Evolutionary conservation across 2,113 vertebrate species (phyloP).

Genomic region (Mirza zaza): DNA sequence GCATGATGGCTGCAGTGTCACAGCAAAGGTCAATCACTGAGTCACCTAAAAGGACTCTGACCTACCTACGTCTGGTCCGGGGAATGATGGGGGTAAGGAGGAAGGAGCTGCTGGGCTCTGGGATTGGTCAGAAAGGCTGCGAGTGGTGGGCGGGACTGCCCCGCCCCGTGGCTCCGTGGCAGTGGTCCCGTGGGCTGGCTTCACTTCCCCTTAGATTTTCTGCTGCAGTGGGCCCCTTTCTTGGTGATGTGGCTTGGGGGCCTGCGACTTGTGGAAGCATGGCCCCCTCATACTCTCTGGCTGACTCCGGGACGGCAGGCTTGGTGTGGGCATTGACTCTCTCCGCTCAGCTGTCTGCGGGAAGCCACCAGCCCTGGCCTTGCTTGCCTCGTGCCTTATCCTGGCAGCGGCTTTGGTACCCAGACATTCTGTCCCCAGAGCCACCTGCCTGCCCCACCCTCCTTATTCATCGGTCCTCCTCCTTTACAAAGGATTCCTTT

Average conservation of each 20-base stretch:
- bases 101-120: background rate
- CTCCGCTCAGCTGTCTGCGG: background rate
- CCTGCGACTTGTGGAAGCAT: background rate
- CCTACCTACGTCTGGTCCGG: background rate
- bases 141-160: background rate
- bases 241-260: background rate
- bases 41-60: background rate
- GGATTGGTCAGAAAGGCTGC: background rate
- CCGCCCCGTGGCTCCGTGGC: fast-evolving
- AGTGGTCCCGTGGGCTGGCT: fast-evolving
- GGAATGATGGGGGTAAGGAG: background rate
- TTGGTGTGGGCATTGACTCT: background rate
- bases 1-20: background rate
- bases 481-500: constrained; percentile 1
- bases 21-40: background rate
- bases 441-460: too few relatives aligned
- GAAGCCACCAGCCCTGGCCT: fast-evolving
- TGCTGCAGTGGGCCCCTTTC: background rate
- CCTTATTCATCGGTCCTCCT: background rate
- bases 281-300: background rate
- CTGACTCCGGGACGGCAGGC: background rate
- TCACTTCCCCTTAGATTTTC: background rate
- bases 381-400: fast-evolving
- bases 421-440: background rate
- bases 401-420: background rate